phyloP scores from a whole-genome alignment of 2,888 invertebrate species.

The Epistrophella euchroma region DNA sequence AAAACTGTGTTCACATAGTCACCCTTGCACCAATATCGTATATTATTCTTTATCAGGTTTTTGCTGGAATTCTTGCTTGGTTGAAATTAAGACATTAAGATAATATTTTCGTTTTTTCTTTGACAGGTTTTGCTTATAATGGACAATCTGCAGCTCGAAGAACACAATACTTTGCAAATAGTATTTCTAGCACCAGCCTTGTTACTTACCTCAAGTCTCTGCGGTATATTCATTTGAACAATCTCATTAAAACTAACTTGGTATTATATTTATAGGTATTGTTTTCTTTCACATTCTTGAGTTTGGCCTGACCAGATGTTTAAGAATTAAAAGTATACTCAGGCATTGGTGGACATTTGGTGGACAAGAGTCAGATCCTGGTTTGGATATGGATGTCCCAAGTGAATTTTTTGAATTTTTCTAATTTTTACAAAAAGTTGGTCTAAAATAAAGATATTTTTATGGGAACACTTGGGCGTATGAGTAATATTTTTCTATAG shows the following conservation, averaged over 20 bases:
- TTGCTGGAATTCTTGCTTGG: rapidly evolving
- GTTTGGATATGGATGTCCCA: conserved; percentile 78
- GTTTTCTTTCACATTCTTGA: conserved; percentile 82
- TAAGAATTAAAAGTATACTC: conserved; percentile 80
- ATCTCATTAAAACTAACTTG: not conserved
- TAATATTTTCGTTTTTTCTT: not conserved
- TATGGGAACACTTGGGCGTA: not conserved
- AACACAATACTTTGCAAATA: conserved; percentile 78
- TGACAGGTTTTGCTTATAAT: conserved; percentile 80
- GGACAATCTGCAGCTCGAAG: conserved; percentile 80
- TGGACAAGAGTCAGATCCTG: conserved; percentile 79
- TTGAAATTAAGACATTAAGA: not conserved
- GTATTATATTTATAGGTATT: conserved; percentile 76
- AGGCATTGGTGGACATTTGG: conserved; percentile 83
- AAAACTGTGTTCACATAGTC: conserved; percentile 79
- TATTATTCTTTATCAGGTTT: conserved; percentile 79
- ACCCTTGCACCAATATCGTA: conserved; percentile 81
- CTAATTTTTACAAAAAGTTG: conserved; percentile 50
- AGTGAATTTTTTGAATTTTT: conserved; percentile 80
- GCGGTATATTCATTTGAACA: not conserved
- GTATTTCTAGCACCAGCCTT: conserved; percentile 79
- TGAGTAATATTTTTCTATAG: not conserved
- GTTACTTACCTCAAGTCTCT: conserved; percentile 80
- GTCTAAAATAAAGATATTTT: not conserved
- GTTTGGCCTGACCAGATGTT: conserved; percentile 80